Evolutionary conservation across 1,140 invertebrate species (phyloP), one percentile per base, ranked within the genome.

Genomic region (Akabosia matsudoensis): DNA sequence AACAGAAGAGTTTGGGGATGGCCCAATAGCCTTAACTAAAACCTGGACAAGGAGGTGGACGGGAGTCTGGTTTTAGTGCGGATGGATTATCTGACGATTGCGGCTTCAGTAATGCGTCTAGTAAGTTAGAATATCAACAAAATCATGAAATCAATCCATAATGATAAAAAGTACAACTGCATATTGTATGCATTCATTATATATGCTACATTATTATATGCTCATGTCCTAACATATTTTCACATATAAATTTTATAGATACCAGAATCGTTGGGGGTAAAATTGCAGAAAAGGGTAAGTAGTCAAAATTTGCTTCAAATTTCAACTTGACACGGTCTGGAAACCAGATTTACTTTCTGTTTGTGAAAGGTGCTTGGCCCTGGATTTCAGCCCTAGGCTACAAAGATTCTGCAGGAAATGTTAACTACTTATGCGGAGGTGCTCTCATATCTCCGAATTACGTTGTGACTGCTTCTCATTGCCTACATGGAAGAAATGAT

Each of bases 401-500:
- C 84, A 83, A 80, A 74, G 85, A 80, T 80, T 80, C 85, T n/a
- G 85, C 84, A 79, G 84, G 85, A 51, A 82, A 82, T 56, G 84
- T 83, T 75, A 83, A 82, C 52, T 92, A 89, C 87, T 83, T 90
- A n/a, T 97, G 94, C 83, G 94, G 92, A 0, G 94, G 91, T n/a
- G 90, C 91, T 33, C 85, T 96, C 0, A 88, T 97, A 64, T 90
- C 90, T 16, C 80, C 86, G 0, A 84, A 87, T 13, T 93, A 94
- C 83, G 86, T 95, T 0, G 78, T 96, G 1, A 95, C 94, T 0
- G 93, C 94, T 3, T 92, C 88, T 0, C 94, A 96, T 83, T 96
- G 94, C 84, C 90, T 96, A 18, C 84, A 88, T 34, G 84, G 85
- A 54, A 86, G 88, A 52, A 75, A 84, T 13, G 87, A 88, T 75